Evolutionary conservation across 1,140 invertebrate species (phyloP).

Genomic region (Pteromalus puparum): DNA sequence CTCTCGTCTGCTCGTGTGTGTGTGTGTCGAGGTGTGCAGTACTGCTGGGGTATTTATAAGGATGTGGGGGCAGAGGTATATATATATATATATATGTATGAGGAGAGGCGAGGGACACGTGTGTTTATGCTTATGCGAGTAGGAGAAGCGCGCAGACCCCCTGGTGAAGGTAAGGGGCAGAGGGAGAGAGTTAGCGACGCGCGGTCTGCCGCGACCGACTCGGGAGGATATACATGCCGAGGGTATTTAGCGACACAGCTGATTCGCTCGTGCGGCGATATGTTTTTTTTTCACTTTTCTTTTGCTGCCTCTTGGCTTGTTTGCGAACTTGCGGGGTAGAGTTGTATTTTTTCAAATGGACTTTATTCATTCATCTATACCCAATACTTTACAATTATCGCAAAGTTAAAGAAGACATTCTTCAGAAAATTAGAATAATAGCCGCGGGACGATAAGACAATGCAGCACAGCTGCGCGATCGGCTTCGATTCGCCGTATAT

Average conservation of each 20-base stretch:
- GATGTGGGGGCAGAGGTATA: background rate
- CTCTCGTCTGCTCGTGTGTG: background rate
- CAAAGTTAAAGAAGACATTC: too few relatives aligned
- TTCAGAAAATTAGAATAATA: too few relatives aligned
- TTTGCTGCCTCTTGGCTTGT: background rate
- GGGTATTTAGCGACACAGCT: constrained; percentile 1
- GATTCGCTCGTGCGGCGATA: background rate
- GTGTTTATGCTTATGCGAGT: constrained; percentile 37
- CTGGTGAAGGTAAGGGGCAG: background rate
- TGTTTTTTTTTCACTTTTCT: background rate
- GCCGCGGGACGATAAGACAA: too few relatives aligned
- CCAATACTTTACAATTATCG: too few relatives aligned
- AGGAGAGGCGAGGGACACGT: background rate
- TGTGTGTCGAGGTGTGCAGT: background rate
- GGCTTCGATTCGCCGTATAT: background rate
- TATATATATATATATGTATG: background rate
- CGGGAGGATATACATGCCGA: background rate
- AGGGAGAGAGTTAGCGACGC: constrained; percentile 34
- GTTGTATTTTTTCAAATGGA: too few relatives aligned
- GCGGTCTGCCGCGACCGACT: constrained; percentile 37
- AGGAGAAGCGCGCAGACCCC: constrained; percentile 22
- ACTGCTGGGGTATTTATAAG: background rate
- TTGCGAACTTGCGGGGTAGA: too few relatives aligned
- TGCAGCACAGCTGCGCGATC: background rate
- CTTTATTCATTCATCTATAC: too few relatives aligned